Evolutionary conservation across 1,140 invertebrate species (phyloP).

Genomic region (Drosophila eugracilis): DNA sequence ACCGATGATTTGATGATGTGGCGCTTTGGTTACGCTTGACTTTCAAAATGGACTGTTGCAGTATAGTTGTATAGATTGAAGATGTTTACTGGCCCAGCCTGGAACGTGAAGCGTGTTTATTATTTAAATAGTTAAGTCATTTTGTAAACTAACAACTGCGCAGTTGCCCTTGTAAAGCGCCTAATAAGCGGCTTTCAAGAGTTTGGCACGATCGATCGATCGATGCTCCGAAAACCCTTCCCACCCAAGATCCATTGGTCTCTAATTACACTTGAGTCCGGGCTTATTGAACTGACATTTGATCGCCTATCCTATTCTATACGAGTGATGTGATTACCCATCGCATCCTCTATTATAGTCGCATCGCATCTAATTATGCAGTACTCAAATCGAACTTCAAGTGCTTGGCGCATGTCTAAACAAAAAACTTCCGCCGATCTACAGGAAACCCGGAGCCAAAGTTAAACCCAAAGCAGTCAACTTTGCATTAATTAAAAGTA

Average conservation of each 20-base stretch:
- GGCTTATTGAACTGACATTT: constrained; percentile 55
- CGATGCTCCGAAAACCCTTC: constrained; percentile 14
- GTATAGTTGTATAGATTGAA: constrained; percentile 14
- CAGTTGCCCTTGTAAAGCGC: constrained; percentile 59
- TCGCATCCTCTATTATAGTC: constrained; percentile 12
- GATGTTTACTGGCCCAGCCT: constrained; percentile 14
- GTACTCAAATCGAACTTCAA: constrained; percentile 43
- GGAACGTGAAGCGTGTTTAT: constrained; percentile 63
- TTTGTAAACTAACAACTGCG: constrained; percentile 65
- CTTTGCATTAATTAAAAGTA: constrained; percentile 70
- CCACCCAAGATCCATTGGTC: constrained; percentile 8
- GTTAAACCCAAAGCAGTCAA: constrained; percentile 33
- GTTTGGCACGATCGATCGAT: constrained; percentile 21
- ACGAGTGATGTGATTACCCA: constrained; percentile 48
- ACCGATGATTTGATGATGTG: constrained; percentile 31
- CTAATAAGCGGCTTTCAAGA: constrained; percentile 34
- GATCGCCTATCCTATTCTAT: constrained; percentile 41
- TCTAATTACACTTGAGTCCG: constrained; percentile 35
- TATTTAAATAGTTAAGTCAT: constrained; percentile 70
- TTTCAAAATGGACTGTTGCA: constrained; percentile 37
- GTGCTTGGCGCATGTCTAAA: constrained; percentile 62
- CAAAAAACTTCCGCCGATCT: constrained; percentile 68
- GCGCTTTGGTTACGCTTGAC: constrained; percentile 32
- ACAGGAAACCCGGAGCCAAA: constrained; percentile 66
- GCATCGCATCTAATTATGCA: constrained; percentile 76